Percentiles rank a stretch among this genome's conserved stretches.
Evolutionary conservation across 2,797 vertebrate species (phyloP).

Genomic region (Anabas testudineus): DNA sequence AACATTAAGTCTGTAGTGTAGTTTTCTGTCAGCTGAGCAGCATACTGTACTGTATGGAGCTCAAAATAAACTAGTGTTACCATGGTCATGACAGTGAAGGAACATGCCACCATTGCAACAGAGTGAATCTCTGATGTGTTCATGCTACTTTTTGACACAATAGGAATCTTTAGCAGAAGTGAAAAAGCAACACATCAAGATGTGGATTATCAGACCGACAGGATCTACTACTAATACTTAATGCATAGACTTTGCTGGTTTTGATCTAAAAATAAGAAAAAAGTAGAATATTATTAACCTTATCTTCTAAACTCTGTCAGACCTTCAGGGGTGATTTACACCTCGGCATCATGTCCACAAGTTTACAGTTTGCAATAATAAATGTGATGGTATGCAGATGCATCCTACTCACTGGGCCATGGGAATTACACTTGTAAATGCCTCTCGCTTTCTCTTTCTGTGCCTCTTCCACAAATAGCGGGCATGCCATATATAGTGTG

Average conservation of each 20-base stretch:
- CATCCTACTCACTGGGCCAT: background rate
- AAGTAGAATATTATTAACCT: background rate
- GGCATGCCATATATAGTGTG: constrained; percentile 29
- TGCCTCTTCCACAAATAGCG: constrained; percentile 58
- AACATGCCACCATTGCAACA: background rate
- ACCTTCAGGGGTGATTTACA: constrained; percentile 29
- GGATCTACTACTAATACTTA: no score
- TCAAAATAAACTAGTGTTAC: constrained; percentile 37
- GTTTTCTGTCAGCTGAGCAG: background rate
- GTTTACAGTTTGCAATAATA: constrained; percentile 13
- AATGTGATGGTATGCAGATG: constrained; percentile 3
- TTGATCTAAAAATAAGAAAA: background rate
- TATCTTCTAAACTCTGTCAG: no score
- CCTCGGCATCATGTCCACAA: constrained; percentile 31
- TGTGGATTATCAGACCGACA: no score
- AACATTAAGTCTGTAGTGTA: background rate
- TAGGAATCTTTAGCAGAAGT: background rate
- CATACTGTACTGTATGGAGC: background rate
- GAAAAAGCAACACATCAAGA: background rate
- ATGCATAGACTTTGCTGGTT: background rate
- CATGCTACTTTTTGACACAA: background rate
- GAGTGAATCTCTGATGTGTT: background rate
- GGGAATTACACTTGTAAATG: constrained; percentile 25
- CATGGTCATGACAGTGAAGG: background rate
- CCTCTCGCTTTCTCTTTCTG: background rate